Evolutionary conservation across 2,888 invertebrate species (phyloP).

Genomic region (Crepidodera aurea): DNA sequence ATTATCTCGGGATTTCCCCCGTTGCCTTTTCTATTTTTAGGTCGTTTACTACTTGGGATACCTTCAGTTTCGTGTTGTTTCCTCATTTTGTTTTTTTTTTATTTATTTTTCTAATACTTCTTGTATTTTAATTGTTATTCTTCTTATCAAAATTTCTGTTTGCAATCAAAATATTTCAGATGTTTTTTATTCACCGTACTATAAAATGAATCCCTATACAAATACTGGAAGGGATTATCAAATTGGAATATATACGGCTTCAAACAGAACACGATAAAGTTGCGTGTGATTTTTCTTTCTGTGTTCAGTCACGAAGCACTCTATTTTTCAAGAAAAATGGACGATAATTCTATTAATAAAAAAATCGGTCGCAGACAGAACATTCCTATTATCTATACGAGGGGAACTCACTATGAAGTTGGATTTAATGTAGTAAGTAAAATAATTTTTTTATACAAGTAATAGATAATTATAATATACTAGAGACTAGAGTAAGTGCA

Average conservation of each 20-base stretch:
- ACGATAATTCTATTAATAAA: conserved; percentile 47
- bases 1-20: no score
- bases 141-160: no score
- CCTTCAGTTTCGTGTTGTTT: no score
- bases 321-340: conserved; percentile 44
- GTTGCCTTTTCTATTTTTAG: no score
- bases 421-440: conserved; percentile 84
- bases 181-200: not conserved
- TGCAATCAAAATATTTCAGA: no score
- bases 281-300: not conserved
- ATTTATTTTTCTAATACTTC: no score
- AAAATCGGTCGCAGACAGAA: conserved; percentile 66
- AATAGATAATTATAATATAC: conserved; percentile 1
- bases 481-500: no score
- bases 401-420: conserved; percentile 85
- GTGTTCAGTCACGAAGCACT: not conserved
- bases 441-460: conserved; percentile 22
- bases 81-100: no score
- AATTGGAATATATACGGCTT: not conserved
- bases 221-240: not conserved
- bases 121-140: no score
- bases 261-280: not conserved
- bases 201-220: not conserved
- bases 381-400: conserved; percentile 79
- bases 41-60: no score